Evolutionary conservation across 2,888 invertebrate species (phyloP).

Genomic region (Acanthopleura granulata): DNA sequence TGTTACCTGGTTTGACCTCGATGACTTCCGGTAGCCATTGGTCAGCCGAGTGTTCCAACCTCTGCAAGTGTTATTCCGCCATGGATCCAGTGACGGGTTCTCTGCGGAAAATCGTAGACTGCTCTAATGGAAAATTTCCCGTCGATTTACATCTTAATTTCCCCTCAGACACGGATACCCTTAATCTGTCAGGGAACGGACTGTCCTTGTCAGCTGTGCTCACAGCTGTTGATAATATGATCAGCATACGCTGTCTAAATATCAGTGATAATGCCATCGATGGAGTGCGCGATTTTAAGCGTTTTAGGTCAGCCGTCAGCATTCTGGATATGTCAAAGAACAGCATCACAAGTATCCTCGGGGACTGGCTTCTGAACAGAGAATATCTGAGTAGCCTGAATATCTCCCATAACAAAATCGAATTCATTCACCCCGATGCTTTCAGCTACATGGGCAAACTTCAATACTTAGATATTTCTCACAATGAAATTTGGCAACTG

Average conservation of each 20-base stretch:
- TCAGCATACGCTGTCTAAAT: not conserved
- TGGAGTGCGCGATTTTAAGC: not conserved
- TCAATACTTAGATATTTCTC: not conserved
- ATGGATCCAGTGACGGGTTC: not conserved
- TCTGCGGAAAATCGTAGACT: not conserved
- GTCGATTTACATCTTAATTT: not conserved
- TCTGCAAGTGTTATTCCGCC: not conserved
- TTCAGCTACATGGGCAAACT: not conserved
- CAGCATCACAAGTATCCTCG: not conserved
- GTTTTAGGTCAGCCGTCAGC: not conserved
- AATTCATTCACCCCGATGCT: not conserved
- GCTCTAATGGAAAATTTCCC: not conserved
- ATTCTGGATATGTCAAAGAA: not conserved
- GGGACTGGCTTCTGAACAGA: not conserved
- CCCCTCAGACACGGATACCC: not conserved
- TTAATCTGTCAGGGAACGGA: not conserved
- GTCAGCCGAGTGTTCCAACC: not conserved
- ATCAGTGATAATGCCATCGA: not conserved
- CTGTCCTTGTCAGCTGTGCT: not conserved
- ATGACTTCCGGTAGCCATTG: not conserved
- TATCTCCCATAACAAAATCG: constrained; percentile 4
- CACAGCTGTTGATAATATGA: not conserved
- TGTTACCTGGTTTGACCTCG: no score
- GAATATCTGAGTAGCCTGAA: not conserved
- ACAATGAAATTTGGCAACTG: not conserved